Evolutionary conservation across 2,888 invertebrate species (phyloP), one percentile per base, ranked within the genome.

Genomic region (Pterobdella sp.): DNA sequence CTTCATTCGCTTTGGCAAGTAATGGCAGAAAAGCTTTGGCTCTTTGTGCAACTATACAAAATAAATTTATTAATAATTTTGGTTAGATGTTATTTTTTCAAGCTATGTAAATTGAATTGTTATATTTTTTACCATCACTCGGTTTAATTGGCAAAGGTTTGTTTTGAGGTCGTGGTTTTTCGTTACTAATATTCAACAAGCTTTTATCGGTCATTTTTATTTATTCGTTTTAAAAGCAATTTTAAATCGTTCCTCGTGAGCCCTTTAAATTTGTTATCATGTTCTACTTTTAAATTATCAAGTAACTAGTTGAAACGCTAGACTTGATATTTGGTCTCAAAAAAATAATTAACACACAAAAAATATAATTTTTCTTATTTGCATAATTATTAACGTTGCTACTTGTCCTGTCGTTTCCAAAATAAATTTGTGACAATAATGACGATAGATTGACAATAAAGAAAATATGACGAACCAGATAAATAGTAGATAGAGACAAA

Each of bases 1-100:
- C 65, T 29, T 65, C 34, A 65, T 65, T 65, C 35, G 65, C 65
- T 34, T 31, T 35, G 4, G 65, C 65, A 3, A 65, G 3, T 29
- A 31, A 31, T 31, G 65, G 65, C 4, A 65, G 35, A 35, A 65
- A 65, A 32, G 14, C 65, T 31, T 31, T 65, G 31, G n/a, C 65
- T 31, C 31, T 65, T 22, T 65, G 34, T 4, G 35, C 32, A 65
- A 65, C 65, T 65, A 3, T 29, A 4, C 7, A 42, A 42, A 42
- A 42, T 42, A 18, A 42, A 42, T 14, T 14, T 14, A 42, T 14
- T 42, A 42, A 14, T 42, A 42, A 42, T 42, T 14, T 18, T 14
- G 18, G 18, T 14, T 42, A 42, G 42, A 14, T 42, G 7, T 42
- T 42, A 42, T 18, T 42, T 7, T 14, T 7, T 42, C 18, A 42